Percentiles rank a stretch among this genome's conserved stretches.
Conservation (phyloP, 2,113 vertebrate genomes). For the Holacanthus passer region DNA sequence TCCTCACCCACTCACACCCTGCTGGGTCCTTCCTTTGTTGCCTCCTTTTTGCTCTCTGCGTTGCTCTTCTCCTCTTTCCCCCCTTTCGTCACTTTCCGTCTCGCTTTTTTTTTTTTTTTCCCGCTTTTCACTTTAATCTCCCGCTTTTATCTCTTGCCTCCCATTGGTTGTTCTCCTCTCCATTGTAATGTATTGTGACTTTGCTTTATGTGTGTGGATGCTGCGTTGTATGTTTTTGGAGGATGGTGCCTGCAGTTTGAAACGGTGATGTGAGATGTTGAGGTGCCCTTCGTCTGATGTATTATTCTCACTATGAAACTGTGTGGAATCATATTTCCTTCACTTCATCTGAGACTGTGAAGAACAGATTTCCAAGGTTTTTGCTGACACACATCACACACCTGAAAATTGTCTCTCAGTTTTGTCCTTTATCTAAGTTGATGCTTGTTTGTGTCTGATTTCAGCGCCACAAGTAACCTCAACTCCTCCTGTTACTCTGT, state of each 20-base stretch:
- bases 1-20: conserved; percentile 30
- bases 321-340: conserved; percentile 4
- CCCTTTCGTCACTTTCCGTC: background rate
- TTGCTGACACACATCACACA: background rate
- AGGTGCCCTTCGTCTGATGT: conserved; percentile 37
- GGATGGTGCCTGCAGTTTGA: conserved; percentile 38
- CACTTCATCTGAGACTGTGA: background rate
- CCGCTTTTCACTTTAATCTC: conserved; percentile 14
- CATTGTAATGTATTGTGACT: background rate
- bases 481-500: conserved; percentile 38
- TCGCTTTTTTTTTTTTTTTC: conserved; percentile 16
- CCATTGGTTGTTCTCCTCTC: background rate
- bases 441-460: background rate
- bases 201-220: background rate
- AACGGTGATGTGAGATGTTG: conserved; percentile 10
- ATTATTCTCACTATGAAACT: background rate
- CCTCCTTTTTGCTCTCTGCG: conserved; percentile 13
- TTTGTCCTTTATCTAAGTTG: background rate
- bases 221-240: conserved; percentile 1
- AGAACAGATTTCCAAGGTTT: background rate
- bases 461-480: conserved; percentile 11
- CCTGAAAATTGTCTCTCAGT: background rate
- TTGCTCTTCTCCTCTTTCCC: conserved; percentile 22
- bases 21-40: conserved; percentile 37
- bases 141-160: background rate